Base-by-base conservation (phyloP, 2,113 vertebrate genomes). In the Malurus cyaneus region DNA sequence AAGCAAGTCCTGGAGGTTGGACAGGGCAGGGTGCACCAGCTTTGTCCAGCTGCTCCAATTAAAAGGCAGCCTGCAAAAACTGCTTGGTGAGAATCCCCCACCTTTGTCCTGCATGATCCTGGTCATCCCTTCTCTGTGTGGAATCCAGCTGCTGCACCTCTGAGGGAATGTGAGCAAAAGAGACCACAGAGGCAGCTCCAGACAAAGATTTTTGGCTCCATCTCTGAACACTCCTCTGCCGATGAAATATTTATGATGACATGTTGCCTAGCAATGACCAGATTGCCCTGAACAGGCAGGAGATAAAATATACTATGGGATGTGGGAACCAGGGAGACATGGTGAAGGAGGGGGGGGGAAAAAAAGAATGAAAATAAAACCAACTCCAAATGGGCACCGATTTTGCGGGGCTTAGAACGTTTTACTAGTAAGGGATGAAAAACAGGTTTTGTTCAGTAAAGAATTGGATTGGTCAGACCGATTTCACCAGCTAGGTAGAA, bases 231-330 rank as follows among this genome's bases (percentile, higher is more conserved):
- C 90, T 92, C 83, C 78, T 97, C 86, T 88, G 56, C 81, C 2
- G 4, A 96, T 97, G 96, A 95, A 97, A 98, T 97, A 97, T 98
- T 97, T 97, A 97, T 97, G 94, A 94, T 94, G 95, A 95, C 86
- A 92, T 14, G 97, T 98, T 98, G 97, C 97, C 88, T 98, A 98
- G 97, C 96, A 97, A 98, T 98, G 95, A 97, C 95, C 91, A 84
- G 92, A 80, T 92, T 93, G 85, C 95, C 93, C 93, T 96, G 95
- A 89, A 71, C 53, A 89, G 57, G 49, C 79, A 80, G 49, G 71
- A 95, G 78, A 84, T 67, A 91, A 92, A 94, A 93, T 91, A 94
- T 70, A 78, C 71, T 69, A 82, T 28, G 50, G 69, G 91, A 77
- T 64, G 44, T 3, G 5, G 36, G 67, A 92, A 94, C 29, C 62